Evolutionary conservation across 2,888 invertebrate genomes (phyloP), one percentile per base, ranked within the genome.

Genomic region (Gortyna flavago): DNA sequence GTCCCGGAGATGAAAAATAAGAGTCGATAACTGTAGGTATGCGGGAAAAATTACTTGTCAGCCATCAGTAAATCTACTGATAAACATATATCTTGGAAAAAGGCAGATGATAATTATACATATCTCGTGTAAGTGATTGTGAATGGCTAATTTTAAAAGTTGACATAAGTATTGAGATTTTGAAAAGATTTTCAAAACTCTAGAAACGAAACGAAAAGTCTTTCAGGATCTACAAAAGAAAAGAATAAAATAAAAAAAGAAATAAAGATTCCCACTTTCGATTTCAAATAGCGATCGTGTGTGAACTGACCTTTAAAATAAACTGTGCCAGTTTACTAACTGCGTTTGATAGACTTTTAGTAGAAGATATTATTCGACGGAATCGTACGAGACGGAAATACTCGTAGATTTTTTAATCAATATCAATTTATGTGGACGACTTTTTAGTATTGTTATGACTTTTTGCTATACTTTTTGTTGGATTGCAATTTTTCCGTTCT

Each of bases 401-500:
- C n/a, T n/a, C n/a, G n/a, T n/a, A 65, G 41, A 41, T 38, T 57
- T 75, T 77, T 59, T 32, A 77, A 77, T 81, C 62, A 66, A 77
- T 76, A 71, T 65, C 75, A 59, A 54, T 62, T 72, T 75, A 0
- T 66, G 65, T 62, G 44, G 61, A 21, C 64, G 69, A 75, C 51
- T 65, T 70, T 70, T 67, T 75, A 18, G 64, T 62, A 73, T 68
- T 71, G 70, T 67, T 76, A 72, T 73, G 44, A 54, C 9, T 84
- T 85, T 83, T 79, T 79, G 69, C 51, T 44, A 0, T 29, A 21
- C 18, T 85, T 84, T 85, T 85, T 79, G 38, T 82, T 54, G 21
- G 7, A 90, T 90, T 91, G 75, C 79, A 85, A 81, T 80, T 79
- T 77, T 44, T 73, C 66, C 72, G 72, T 72, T 51, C 4, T 73